Evolutionary conservation across 2,888 invertebrate species (phyloP).

Genomic region (Synergus laeviventris): DNA sequence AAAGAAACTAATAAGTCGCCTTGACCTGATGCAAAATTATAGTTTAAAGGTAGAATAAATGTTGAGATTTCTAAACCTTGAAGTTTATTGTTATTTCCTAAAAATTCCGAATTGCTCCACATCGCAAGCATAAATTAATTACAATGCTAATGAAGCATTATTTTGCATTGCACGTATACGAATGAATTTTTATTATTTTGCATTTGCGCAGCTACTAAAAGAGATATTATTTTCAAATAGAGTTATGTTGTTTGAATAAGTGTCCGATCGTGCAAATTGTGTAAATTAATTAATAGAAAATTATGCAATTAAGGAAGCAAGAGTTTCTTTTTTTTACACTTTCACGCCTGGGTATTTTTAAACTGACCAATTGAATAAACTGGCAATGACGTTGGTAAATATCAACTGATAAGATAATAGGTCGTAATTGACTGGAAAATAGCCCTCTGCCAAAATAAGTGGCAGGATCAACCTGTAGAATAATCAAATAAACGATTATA

Average conservation of each 20-base stretch:
- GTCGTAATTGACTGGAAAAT: constrained; percentile 63
- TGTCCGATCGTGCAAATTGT: constrained; percentile 11
- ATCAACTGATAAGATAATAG: constrained; percentile 72
- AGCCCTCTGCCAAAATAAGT: constrained; percentile 50
- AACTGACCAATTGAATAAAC: constrained; percentile 58
- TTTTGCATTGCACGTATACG: background rate
- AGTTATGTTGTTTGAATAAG: constrained; percentile 5
- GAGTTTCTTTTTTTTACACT: constrained; percentile 1
- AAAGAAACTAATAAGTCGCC: background rate
- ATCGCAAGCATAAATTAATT: constrained; percentile 8
- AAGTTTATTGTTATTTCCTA: background rate
- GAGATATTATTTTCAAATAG: background rate
- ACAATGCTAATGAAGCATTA: background rate
- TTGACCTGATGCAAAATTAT: constrained; percentile 2
- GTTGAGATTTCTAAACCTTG: constrained; percentile 2
- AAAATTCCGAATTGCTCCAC: constrained; percentile 10
- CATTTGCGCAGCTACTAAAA: background rate
- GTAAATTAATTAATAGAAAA: constrained; percentile 3
- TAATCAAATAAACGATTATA: background rate
- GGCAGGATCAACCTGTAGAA: background rate
- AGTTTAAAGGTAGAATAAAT: constrained; percentile 22
- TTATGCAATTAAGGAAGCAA: background rate
- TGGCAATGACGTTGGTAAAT: constrained; percentile 64
- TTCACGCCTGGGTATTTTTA: constrained; percentile 1
- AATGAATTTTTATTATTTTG: constrained; percentile 4